Evolutionary conservation across 2,797 vertebrate genomes (phyloP).

Genomic region (Enteromius paludinosus): DNA sequence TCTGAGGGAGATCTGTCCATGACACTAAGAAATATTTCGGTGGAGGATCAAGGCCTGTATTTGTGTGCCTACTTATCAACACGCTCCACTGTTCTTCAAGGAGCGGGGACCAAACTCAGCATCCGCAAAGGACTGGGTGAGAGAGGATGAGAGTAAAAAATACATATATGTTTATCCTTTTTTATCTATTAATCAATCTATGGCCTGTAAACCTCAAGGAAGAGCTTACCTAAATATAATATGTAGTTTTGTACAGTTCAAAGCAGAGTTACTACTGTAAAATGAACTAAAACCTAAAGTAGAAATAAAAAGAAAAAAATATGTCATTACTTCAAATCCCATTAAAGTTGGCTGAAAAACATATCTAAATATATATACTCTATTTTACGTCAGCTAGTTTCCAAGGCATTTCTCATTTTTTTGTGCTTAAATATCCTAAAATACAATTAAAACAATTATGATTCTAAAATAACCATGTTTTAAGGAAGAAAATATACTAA

Average conservation of each 20-base stretch:
- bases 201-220: background rate
- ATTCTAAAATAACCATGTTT: background rate
- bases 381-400: background rate
- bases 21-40: conserved; percentile 68
- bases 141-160: background rate
- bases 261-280: background rate
- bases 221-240: background rate
- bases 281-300: background rate
- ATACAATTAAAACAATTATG: background rate
- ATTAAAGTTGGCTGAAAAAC: background rate
- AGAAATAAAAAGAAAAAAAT: too few relatives aligned
- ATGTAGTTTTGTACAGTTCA: background rate
- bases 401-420: background rate
- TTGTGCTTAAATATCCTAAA: background rate
- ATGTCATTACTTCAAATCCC: background rate
- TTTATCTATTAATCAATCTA: background rate
- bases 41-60: conserved; percentile 68
- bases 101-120: conserved; percentile 73
- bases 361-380: too few relatives aligned
- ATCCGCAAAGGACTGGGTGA: conserved; percentile 70
- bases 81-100: conserved; percentile 51
- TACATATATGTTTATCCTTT: background rate
- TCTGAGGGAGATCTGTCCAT: conserved; percentile 66
- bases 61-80: conserved; percentile 65
- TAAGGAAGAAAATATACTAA: background rate